These are phyloP conservation scores for Gallinago media DNA, from an alignment of 2,113 vertebrate species.

Conservation along the genomic window DNA sequence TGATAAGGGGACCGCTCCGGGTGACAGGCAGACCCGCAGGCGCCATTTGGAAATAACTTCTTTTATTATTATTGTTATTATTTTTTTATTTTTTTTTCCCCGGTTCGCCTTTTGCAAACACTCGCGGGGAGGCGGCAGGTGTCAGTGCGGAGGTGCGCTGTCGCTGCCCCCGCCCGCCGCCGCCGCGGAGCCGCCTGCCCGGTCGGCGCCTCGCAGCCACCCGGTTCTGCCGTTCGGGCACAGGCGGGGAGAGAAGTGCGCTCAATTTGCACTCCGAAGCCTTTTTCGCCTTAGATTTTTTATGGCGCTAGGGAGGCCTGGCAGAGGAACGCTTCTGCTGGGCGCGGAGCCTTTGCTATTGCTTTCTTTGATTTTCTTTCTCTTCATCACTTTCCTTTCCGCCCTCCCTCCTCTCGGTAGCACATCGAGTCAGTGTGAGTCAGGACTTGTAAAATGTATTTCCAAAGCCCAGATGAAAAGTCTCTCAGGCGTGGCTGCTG, in stretches of 20 bases:
- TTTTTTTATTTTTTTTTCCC: neutral
- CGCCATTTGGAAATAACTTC: conserved; percentile 67
- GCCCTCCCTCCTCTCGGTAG: conserved; percentile 44
- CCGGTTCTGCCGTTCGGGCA: neutral
- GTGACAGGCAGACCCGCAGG: conserved; percentile 53
- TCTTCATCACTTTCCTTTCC: conserved; percentile 15
- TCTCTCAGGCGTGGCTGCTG: conserved; percentile 70
- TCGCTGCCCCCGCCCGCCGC: conserved; percentile 23
- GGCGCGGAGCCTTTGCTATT: conserved; percentile 65
- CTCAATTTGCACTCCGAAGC: conserved; percentile 50
- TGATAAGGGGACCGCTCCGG: conserved; percentile 59
- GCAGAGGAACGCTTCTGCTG: conserved; percentile 35
- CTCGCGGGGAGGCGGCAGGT: neutral
- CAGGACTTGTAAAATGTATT: conserved; percentile 65
- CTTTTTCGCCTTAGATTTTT: neutral
- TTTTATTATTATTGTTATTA: neutral
- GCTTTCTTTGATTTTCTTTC: conserved; percentile 25
- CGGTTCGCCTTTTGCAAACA: neutral
- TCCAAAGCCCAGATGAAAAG: conserved; percentile 68
- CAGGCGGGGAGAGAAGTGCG: conserved; percentile 24
- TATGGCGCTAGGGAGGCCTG: conserved; percentile 56
- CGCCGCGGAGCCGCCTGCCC: conserved; percentile 1
- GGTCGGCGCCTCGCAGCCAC: conserved; percentile 20
- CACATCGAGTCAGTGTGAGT: conserved; percentile 67
- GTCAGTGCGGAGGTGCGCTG: conserved; percentile 31